Conservation (phyloP, 1,140 invertebrate species). For the Nephila pilipes region DNA sequence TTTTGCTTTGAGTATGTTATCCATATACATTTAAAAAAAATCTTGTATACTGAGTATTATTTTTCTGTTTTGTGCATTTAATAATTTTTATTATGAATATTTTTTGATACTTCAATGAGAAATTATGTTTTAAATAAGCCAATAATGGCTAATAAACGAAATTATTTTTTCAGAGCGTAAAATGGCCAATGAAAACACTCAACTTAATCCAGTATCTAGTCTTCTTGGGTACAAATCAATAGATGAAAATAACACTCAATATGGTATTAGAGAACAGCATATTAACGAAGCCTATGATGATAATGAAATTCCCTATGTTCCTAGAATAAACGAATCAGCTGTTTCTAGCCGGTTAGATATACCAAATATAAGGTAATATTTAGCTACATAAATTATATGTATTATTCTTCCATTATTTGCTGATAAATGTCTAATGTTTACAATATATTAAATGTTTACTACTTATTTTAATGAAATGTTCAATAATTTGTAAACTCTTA, state of each 20-base stretch:
- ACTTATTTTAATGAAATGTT: too few species aligned
- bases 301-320: slow-evolving; percentile 63
- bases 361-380: slow-evolving; percentile 59
- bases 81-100: too few species aligned
- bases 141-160: neutral
- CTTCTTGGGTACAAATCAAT: slow-evolving; percentile 66
- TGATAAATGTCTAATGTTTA: too few species aligned
- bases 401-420: too few species aligned
- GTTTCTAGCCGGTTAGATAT: slow-evolving; percentile 25
- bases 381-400: too few species aligned
- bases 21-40: too few species aligned
- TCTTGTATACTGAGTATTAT: too few species aligned
- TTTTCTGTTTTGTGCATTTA: too few species aligned
- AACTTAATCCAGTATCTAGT: slow-evolving; percentile 73
- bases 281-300: slow-evolving; percentile 72
- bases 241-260: slow-evolving; percentile 18
- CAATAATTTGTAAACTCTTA: too few species aligned
- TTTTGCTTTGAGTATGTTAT: too few species aligned
- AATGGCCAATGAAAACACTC: slow-evolving; percentile 67
- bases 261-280: slow-evolving; percentile 21
- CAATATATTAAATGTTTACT: too few species aligned
- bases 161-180: slow-evolving; percentile 65
- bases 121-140: neutral
- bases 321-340: slow-evolving; percentile 51
- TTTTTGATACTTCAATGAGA: neutral